Conservation (phyloP, 2,113 vertebrate species). For the Nansenia antarctica region DNA sequence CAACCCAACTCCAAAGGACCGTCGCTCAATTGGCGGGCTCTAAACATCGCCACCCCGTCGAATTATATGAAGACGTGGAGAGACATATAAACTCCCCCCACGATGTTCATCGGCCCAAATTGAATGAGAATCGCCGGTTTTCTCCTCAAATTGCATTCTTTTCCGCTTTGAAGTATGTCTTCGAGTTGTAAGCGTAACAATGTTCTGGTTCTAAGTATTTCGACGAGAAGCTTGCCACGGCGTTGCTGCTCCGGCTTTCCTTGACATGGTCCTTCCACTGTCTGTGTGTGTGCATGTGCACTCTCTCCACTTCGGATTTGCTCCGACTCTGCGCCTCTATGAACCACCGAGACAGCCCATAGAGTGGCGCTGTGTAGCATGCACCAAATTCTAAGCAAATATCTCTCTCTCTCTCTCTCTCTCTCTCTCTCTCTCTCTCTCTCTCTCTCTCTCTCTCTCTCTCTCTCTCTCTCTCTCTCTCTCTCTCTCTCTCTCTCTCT, state of each 20-base stretch:
- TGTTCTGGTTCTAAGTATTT: neutral
- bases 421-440: constrained; percentile 1
- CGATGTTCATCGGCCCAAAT: constrained; percentile 37
- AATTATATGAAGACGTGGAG: constrained; percentile 23
- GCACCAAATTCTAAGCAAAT: neutral
- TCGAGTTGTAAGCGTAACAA: constrained; percentile 5
- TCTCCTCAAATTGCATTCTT: constrained; percentile 52
- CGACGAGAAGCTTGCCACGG: neutral
- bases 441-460: neutral
- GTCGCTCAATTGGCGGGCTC: constrained; percentile 20
- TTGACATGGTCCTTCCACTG: constrained; percentile 10
- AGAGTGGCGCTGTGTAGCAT: constrained; percentile 13
- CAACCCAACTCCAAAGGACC: constrained; percentile 56
- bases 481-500: neutral
- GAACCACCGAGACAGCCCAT: neutral
- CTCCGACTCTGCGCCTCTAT: neutral
- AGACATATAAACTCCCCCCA: constrained; percentile 51
- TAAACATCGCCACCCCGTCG: constrained; percentile 60
- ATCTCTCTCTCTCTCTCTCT: neutral
- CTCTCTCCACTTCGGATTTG: neutral
- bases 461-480: neutral
- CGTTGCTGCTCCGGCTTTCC: constrained; percentile 17
- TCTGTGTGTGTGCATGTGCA: neutral
- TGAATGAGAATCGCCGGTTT: constrained; percentile 20
- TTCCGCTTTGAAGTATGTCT: neutral